Evolutionary conservation across 2,113 vertebrate genomes (phyloP), one percentile per base, ranked within the genome.

Genomic region (Menidia beryllina): DNA sequence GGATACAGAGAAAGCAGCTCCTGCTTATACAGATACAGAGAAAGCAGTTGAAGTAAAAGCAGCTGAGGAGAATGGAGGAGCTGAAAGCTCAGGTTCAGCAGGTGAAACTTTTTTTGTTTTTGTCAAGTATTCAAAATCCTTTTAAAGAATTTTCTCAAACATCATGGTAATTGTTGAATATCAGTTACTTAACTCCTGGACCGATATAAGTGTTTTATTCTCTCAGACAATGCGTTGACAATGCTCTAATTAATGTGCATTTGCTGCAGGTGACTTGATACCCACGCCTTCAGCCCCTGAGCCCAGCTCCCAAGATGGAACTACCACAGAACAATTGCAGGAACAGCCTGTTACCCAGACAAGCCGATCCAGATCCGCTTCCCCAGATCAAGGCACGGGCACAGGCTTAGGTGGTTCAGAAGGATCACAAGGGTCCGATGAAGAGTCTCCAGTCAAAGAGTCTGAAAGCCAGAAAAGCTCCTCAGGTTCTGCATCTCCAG

Each of bases 401-500:
- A 14, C 14, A 19, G 41, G 30, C 30, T 8, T 15, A 6, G 41
- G 41, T 19, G 75, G 12, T 6, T 82, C 87, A 1, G 60, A 86
- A 36, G 51, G 59, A 74, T 87, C 80, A 0, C 63, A 80, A 51
- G 75, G 66, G 25, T 80, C 84, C 15, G 86, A 72, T 39, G 85
- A 69, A 12, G 77, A 68, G n/a, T 59, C 76, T 41, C 86, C 76
- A 5, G 69, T 84, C 26, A 79, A 90, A 85, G 41, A 17, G 27
- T 52, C 83, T 50, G 61, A 82, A 74, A 67, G 59, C 47, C 72
- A 64, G 65, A 81, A 26, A 77, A 86, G 79, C 68, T 72, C 85
- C 59, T 87, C 89, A 10, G 26, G 51, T 41, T 91, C 91, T 26
- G 20, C 52, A 26, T 87, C 90, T 58, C 89, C 90, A 2, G 54